Base-by-base conservation (phyloP, 1,140 invertebrate species). In the Scaptomyza graminum region DNA sequence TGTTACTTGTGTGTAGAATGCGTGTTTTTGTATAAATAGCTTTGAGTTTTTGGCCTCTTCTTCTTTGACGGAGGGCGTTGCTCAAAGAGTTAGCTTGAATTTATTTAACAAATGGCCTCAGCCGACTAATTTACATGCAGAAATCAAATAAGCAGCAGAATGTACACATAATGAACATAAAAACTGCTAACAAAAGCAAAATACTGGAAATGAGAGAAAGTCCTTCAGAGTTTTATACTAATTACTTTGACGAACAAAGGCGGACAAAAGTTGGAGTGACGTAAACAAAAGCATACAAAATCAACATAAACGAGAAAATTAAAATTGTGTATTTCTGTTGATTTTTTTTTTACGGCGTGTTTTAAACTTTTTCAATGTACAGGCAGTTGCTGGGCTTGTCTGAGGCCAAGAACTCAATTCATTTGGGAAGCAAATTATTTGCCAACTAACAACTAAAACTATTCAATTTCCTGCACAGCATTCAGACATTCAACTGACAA, bases 211-310 rank as follows among this genome's bases (percentile, higher is more conserved):
- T 69, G 71, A 60, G 71, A 60, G 64, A 65, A 64, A 74, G 83
- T 87, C 57, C 79, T 83, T 79, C 37, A 64, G 68, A 84, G 61
- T 79, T 64, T 70, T 77, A 72, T 22, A 70, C 87, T 90, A 90
- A 90, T 90, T 90, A 90, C 82, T 82, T 90, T 90, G 87, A 90
- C 70, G 87, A 74, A 90, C 87, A 90, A 90, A 87, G 76, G 61
- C 67, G 76, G 65, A 59, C 15, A 43, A 70, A 67, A 84, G 11
- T 71, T 82, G 76, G 75, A 73, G 78, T 69, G 70, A 79, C 49
- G 83, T 76, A 88, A 88, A 88, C 79, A 83, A 83, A 79, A 78
- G 79, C 28, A 50, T 65, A 65, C 31, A 76, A 78, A 79, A 76
- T 61, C 78, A 81, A 85, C 81, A 85, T 54, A 74, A 74, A 72